Base-by-base conservation (phyloP, 2,113 vertebrate species). In the Dromaius novaehollandiae region DNA sequence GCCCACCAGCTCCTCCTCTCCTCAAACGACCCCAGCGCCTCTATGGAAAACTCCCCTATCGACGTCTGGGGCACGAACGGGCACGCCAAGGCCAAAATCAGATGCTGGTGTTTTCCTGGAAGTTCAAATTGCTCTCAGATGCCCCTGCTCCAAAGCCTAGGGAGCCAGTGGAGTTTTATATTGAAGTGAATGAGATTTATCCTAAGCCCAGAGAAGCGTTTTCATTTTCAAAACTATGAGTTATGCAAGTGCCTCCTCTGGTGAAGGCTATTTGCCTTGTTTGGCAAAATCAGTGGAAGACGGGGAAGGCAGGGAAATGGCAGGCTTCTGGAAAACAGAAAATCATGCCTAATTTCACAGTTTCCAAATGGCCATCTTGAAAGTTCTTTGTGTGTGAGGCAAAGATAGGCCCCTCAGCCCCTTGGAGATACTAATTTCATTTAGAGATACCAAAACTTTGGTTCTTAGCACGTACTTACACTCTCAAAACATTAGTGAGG, bases 21-120 rank as follows among this genome's bases (percentile, higher is more conserved):
- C 81, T 93, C 68, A 89, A 21, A 53, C 60, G 64, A 24, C 6
- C 22, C 8, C 1, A 3, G 5, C 0, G 0, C 30, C 53, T 3
- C 4, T 79, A 87, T 20, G 46, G 50, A 91, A 89, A 83, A 70
- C 2, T 1, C 53, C 56, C 30, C 58, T 56, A 40, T 19, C 55
- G 30, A 92, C 73, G 2, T 53, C 36, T 73, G 42, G 38, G 60
- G 40, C 42, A 22, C 42, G 48, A 51, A 21, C 4, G 1, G 3
- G 12, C 0, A 2, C 44, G 85, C 40, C 7, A 17, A 93, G 86
- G 58, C 21, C 36, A 19, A 2, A 56, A 58, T 53, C 38, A 36
- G 48, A 51, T 14, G 21, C 24, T 16, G 42, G 42, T 22, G 3
- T 55, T 91, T 89, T 80, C 65, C 70, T 73, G 65, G 48, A n/a